Percentiles rank a stretch among this genome's conserved stretches.
These are phyloP conservation scores for Chloebia gouldiae DNA, from an alignment of 2,113 vertebrate species.

Conservation along the genomic window DNA sequence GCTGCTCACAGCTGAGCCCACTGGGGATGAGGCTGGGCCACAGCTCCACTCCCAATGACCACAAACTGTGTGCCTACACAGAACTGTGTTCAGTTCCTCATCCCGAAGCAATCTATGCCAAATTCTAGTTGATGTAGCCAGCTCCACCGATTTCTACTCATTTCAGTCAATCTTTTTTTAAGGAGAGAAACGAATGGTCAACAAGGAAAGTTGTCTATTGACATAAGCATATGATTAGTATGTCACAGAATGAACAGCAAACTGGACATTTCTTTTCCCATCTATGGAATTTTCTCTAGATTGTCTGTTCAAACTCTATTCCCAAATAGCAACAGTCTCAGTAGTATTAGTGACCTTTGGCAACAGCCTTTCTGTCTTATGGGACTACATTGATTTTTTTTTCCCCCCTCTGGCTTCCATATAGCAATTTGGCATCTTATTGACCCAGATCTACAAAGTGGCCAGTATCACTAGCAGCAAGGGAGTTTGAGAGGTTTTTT, in stretches of 20 bases:
- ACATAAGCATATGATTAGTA: background rate
- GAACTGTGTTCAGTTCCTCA: background rate
- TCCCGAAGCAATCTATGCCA: background rate
- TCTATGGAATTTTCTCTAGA: background rate
- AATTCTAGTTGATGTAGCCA: background rate
- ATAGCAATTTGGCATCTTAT: background rate
- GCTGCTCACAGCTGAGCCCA: background rate
- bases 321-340: constrained; percentile 12
- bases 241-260: background rate
- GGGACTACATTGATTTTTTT: constrained; percentile 15
- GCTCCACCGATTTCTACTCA: background rate
- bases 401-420: background rate
- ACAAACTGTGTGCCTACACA: background rate
- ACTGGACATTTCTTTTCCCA: background rate
- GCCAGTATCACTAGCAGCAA: background rate
- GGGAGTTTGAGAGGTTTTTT: constrained; percentile 26
- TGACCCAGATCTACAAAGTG: constrained; percentile 5
- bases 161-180: background rate
- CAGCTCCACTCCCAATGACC: background rate
- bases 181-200: background rate
- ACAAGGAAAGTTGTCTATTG: background rate
- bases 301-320: background rate
- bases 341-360: constrained; percentile 9
- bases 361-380: constrained; percentile 17
- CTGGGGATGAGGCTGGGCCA: background rate